Percentiles rank a stretch among this genome's conserved stretches.
Conservation (phyloP, 2,113 vertebrate genomes). For the Thymallus thymallus region DNA sequence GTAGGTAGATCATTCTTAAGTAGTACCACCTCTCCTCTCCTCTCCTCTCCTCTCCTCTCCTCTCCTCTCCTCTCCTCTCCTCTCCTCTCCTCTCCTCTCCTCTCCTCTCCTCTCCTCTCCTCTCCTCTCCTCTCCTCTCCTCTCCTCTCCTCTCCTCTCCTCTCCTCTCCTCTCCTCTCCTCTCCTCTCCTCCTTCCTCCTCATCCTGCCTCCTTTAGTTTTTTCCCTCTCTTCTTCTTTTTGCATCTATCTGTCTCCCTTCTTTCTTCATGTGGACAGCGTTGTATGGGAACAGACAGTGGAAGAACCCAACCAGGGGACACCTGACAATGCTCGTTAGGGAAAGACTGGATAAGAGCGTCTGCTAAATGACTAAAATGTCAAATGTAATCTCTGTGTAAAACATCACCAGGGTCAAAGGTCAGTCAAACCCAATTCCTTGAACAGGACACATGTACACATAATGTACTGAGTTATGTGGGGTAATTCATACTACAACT, state of each 20-base stretch:
- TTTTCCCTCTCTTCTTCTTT: not conserved
- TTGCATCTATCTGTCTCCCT: not conserved
- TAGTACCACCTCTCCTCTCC: conserved; percentile 17
- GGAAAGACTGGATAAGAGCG: conserved; percentile 27
- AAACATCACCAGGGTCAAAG: too few relatives aligned
- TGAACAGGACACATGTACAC: too few relatives aligned
- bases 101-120: too few relatives aligned
- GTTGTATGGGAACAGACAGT: conserved; percentile 57
- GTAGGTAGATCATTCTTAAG: conserved; percentile 60
- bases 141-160: too few relatives aligned
- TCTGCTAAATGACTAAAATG: too few relatives aligned
- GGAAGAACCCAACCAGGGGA: conserved; percentile 51
- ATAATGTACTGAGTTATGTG: too few relatives aligned
- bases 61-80: not conserved
- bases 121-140: too few relatives aligned
- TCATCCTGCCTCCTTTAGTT: conserved; percentile 5
- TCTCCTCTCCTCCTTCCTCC: conserved; percentile 35
- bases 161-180: conserved; percentile 24
- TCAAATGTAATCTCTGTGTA: too few relatives aligned
- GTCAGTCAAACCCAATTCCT: too few relatives aligned
- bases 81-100: not conserved
- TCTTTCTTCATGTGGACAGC: conserved; percentile 52
- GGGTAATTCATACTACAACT: too few relatives aligned
- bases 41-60: too few relatives aligned
- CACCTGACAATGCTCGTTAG: conserved; percentile 63